phyloP scores from a whole-genome alignment of 2,797 vertebrate species.

The Coregonus sp. region DNA sequence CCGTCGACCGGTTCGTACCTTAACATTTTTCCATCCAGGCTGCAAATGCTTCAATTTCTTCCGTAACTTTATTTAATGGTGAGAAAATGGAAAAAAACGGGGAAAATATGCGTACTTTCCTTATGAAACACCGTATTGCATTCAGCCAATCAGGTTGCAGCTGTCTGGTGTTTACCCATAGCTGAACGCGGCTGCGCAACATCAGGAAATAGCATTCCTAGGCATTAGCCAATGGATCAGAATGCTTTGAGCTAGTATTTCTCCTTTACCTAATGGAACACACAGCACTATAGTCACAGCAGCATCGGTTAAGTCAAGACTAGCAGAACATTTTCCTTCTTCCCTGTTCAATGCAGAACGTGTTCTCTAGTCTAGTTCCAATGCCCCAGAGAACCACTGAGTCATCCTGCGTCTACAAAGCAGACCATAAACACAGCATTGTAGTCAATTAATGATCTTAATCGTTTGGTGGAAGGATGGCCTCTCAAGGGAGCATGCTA shows the following conservation, averaged over 20 bases:
- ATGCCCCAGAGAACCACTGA: conserved; percentile 6
- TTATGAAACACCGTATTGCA: too few species aligned
- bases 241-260: conserved; percentile 46
- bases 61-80: too few species aligned
- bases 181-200: too few species aligned
- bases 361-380: conserved; percentile 3
- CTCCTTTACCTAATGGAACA: conserved; percentile 48
- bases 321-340: conserved; percentile 15
- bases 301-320: conserved; percentile 51
- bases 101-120: too few species aligned
- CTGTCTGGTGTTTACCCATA: too few species aligned
- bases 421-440: conserved; percentile 4
- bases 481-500: conserved; percentile 1
- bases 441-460: conserved; percentile 10
- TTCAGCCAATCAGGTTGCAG: too few species aligned
- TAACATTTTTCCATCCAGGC: too few species aligned
- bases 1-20: too few species aligned
- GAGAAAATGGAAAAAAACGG: too few species aligned
- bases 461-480: background rate
- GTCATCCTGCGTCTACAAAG: background rate
- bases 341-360: background rate
- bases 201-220: too few species aligned
- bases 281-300: conserved; percentile 38
- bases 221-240: conserved; percentile 20
- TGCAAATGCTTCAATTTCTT: too few species aligned